Evolutionary conservation across 2,113 vertebrate genomes (phyloP), one percentile per base, ranked within the genome.

Genomic region (Platichthys stellatus): DNA sequence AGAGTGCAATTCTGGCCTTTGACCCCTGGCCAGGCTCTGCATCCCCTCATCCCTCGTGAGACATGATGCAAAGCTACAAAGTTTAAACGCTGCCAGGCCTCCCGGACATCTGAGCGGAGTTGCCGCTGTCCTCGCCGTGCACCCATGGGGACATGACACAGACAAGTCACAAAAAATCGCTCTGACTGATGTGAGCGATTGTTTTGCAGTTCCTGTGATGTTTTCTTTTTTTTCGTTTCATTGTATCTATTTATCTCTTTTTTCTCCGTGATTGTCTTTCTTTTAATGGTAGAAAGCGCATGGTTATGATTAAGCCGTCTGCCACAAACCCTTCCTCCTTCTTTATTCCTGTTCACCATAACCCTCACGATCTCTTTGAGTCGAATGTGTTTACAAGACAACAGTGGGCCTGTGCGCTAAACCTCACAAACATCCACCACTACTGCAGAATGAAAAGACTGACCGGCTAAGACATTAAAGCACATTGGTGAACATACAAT

Each of bases 31-130:
- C 80, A 2, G 58, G 78, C 76, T 87, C 88, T 89, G 89, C 68
- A 63, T 90, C 86, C 83, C 85, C 86, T 90, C 91, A 86, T 83
- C 83, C 86, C 87, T 87, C 66, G 5, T 72, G 87, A 89, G 82
- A 86, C 51, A 12, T 72, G 88, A 90, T 71, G 80, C 85, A 82
- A 86, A 78, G 88, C 76, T 75, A 80, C 88, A 76, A 76, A 72
- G 69, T 84, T 87, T 88, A 89, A 91, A 83, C 1, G 63, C 74
- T 84, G 81, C 85, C 91, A 90, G 85, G 78, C 82, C 75, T 65
- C 62, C 8, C 0, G 71, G 74, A 87, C 84, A 80, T 91, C 65
- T 82, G 81, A 89, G 74, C 56, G 0, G 1, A 57, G 72, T 28
- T 57, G 72, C 28, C 35, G 72, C 53, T 72, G 81, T 86, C 88